A percentile compares a stretch with the other conserved stretches of the same genome.
These are phyloP conservation scores for Sitta europaea DNA, from an alignment of 2,113 vertebrate species.

Conservation along the genomic window DNA sequence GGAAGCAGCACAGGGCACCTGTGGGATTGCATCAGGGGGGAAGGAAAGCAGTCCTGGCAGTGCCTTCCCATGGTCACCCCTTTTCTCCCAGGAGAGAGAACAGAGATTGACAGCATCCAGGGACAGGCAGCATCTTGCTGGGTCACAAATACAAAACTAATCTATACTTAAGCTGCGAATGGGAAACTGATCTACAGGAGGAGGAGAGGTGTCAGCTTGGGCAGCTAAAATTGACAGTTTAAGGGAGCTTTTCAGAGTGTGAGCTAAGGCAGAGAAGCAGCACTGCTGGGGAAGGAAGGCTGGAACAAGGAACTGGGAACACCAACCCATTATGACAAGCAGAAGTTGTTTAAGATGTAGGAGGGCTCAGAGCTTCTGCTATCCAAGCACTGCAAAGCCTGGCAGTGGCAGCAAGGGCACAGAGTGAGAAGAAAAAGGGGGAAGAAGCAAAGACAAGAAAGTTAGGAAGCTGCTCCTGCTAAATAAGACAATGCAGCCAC, in stretches of 20 bases:
- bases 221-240: constrained; percentile 12
- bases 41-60: background rate
- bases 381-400: background rate
- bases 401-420: background rate
- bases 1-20: background rate
- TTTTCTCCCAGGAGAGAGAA: background rate
- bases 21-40: background rate
- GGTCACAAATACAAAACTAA: constrained; percentile 11
- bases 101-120: background rate
- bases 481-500: background rate
- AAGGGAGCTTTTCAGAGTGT: constrained; percentile 3
- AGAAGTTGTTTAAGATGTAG: background rate
- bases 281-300: background rate
- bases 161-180: background rate
- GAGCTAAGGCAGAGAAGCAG: background rate
- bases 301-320: background rate
- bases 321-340: background rate
- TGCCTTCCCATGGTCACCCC: fast-evolving
- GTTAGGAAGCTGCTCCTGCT: background rate
- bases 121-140: background rate
- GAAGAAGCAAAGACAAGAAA: background rate
- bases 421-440: background rate
- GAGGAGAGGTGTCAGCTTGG: background rate
- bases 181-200: background rate
- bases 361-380: background rate